These are phyloP conservation scores for Plemyria rubiginata DNA, from an alignment of 2,888 invertebrate genomes.

Conservation along the genomic window DNA sequence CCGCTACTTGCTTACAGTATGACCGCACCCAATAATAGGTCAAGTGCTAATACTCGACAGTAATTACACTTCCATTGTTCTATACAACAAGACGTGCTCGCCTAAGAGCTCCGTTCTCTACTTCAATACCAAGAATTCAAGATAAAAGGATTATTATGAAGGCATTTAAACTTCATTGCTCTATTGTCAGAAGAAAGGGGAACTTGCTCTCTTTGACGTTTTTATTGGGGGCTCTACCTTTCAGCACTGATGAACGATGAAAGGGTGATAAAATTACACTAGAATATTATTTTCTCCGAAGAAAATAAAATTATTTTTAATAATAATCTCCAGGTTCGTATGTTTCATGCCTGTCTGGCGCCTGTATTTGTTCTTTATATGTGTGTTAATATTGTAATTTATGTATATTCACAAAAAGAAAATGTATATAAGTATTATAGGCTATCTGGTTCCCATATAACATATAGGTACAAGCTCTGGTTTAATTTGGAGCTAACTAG, in stretches of 20 bases:
- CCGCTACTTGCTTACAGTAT: constrained; percentile 13
- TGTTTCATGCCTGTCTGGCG: no score
- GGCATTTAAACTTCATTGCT: constrained; percentile 24
- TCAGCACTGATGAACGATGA: neutral
- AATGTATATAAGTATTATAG: no score
- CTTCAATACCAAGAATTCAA: constrained; percentile 27
- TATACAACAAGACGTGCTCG: constrained; percentile 44
- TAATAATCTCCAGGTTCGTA: neutral
- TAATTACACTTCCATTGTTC: constrained; percentile 50
- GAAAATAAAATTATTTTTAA: neutral
- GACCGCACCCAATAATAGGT: constrained; percentile 24
- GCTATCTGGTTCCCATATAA: no score
- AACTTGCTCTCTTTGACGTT: neutral
- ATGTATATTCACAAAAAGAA: no score
- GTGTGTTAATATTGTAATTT: no score
- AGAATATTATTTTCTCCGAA: neutral
- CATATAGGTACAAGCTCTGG: no score
- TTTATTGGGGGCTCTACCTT: neutral
- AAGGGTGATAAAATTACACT: constrained; percentile 1
- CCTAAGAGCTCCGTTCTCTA: constrained; percentile 43
- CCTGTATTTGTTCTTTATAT: no score
- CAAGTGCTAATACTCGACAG: constrained; percentile 46
- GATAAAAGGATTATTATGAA: constrained; percentile 23
- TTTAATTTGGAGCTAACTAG: no score
- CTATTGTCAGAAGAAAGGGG: constrained; percentile 18